Percentiles rank a stretch among this genome's conserved stretches.
Evolutionary conservation across 1,140 invertebrate genomes (phyloP).

Genomic region (Zaprionus vittiger): DNA sequence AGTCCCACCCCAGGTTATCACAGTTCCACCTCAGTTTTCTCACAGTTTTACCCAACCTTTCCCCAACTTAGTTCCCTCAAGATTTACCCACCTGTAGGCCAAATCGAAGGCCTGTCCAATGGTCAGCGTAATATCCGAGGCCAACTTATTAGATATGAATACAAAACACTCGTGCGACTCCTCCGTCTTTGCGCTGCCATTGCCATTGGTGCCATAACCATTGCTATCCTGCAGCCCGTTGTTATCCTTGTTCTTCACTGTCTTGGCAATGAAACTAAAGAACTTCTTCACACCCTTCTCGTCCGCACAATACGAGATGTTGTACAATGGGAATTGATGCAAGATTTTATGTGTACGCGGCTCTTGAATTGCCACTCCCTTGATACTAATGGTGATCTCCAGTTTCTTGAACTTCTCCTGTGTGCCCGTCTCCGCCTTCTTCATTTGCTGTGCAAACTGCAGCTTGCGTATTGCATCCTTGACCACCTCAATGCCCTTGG

Average conservation of each 20-base stretch:
- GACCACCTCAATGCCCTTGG: conserved; percentile 98
- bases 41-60: too few species aligned
- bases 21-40: too few species aligned
- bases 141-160: conserved; percentile 97
- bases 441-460: conserved; percentile 96
- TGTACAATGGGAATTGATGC: conserved; percentile 98
- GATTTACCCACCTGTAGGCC: conserved; percentile 90
- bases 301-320: conserved; percentile 99
- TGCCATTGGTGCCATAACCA: conserved; percentile 57
- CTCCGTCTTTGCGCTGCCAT: conserved; percentile 65
- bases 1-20: too few species aligned
- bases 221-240: conserved; percentile 59
- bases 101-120: conserved; percentile 99
- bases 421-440: conserved; percentile 93
- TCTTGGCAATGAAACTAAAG: conserved; percentile 98
- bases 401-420: conserved; percentile 96
- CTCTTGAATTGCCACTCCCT: conserved; percentile 97
- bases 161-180: conserved; percentile 98
- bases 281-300: conserved; percentile 99
- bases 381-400: conserved; percentile 96
- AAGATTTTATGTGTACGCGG: conserved; percentile 90
- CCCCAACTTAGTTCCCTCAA: too few species aligned
- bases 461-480: conserved; percentile 97
- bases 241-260: conserved; percentile 86
- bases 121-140: conserved; percentile 98